Base-by-base conservation (phyloP, 2,797 vertebrate genomes). In the Lacerta bilineata region DNA sequence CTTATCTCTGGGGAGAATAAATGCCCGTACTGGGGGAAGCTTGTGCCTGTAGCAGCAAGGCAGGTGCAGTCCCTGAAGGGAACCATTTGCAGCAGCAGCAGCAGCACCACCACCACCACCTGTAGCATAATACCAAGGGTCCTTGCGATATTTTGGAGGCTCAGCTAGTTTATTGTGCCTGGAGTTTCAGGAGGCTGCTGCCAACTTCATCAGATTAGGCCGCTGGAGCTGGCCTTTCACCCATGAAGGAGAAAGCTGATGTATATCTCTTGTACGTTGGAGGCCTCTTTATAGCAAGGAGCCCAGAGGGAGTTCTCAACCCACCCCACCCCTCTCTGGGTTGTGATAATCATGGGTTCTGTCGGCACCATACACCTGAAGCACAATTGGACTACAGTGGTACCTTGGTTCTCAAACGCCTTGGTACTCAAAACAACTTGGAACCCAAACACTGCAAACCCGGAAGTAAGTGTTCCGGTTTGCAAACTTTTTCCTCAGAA, bases 241-340 rank as follows among this genome's bases (percentile, higher is more conserved):
- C 88, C 77, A 46, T 89, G 88, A 85, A 85, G 83, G 83, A 39
- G 39, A 85, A 43, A 64, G 25, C 77, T 75, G 88, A 85, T 85
- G 68, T 11, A 79, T 85, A 89, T 89, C 83, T 80, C 23, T 8
- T 50, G 66, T n/a, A 27, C 4, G 27, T 8, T 3, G 27, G 69
- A n/a, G 76, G 81, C 43, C 66, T 27, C n/a, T 50, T 36, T 43
- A 55, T 55, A 5, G 25, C 36, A 8, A 10, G 36, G 5, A 7
- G 9, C 17, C 75, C 61, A 33, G 82, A 61, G 69, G 55, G 64
- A 10, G 80, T 25, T 11, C 3, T 41, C 20, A 10, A 29, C 46
- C 43, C 25, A 27, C 76, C 43, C 43, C 25, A 7, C 11, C 64
- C 46, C 55, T 36, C 33, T 36, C 64, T 5, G 36, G 33, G 8